Conservation (phyloP, 2,888 invertebrate genomes). For the Rosalia funebris region DNA sequence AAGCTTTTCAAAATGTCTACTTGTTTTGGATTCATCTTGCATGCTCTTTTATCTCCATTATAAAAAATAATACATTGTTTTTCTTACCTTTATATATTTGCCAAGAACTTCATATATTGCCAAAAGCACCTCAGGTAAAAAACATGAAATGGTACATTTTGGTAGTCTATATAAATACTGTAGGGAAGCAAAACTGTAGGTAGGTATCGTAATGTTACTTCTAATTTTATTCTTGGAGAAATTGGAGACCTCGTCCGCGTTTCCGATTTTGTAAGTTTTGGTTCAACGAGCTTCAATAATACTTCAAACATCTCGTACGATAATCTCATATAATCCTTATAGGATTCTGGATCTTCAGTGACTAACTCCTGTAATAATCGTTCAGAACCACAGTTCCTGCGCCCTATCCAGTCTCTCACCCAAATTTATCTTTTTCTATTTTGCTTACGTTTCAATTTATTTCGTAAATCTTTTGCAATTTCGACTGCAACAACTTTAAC, state of each 20-base stretch:
- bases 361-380: conserved; percentile 22
- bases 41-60: too few relatives aligned
- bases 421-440: conserved; percentile 17
- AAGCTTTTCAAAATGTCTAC: too few relatives aligned
- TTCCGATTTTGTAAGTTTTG: conserved; percentile 27
- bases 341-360: conserved; percentile 21
- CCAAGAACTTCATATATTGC: too few relatives aligned
- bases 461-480: conserved; percentile 19
- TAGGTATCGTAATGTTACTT: conserved; percentile 21
- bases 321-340: conserved; percentile 26
- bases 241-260: conserved; percentile 24
- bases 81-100: too few relatives aligned
- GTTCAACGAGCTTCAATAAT: conserved; percentile 23
- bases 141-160: too few relatives aligned
- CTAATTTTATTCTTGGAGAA: conserved; percentile 16
- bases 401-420: conserved; percentile 21
- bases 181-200: too few relatives aligned
- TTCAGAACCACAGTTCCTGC: conserved; percentile 23
- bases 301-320: conserved; percentile 16
- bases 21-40: too few relatives aligned
- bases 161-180: too few relatives aligned
- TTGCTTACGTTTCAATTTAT: conserved; percentile 18
- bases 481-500: conserved; percentile 18
- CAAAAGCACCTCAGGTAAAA: too few relatives aligned
- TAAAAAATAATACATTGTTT: too few relatives aligned